Conservation (phyloP, 2,797 vertebrate genomes). For the Poeciliopsis gracilis region DNA sequence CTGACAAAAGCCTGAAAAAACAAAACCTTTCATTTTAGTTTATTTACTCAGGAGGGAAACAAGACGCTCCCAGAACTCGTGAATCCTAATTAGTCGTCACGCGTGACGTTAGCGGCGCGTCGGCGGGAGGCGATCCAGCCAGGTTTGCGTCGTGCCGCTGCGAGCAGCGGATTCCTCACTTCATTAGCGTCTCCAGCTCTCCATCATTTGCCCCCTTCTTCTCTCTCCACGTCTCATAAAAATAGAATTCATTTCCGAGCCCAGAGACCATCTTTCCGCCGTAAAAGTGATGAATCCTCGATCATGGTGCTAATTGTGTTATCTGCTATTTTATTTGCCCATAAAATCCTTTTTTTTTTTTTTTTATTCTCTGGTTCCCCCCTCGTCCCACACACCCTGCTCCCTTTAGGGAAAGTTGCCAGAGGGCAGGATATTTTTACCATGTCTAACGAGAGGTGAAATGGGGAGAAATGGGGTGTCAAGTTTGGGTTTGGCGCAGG, state of each 20-base stretch:
- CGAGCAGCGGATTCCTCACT: slow-evolving; percentile 33
- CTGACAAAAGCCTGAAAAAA: background rate
- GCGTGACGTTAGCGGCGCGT: slow-evolving; percentile 64
- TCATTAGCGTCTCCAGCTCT: slow-evolving; percentile 57
- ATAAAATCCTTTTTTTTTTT: slow-evolving; percentile 50
- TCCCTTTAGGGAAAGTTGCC: slow-evolving; percentile 38
- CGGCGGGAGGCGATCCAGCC: slow-evolving; percentile 45
- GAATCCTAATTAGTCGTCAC: slow-evolving; percentile 75
- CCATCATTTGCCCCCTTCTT: background rate
- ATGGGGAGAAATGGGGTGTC: slow-evolving; percentile 54
- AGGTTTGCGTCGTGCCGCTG: slow-evolving; percentile 25
- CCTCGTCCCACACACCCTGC: background rate
- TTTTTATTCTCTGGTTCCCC: background rate
- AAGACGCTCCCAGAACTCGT: slow-evolving; percentile 63
- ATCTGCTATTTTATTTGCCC: slow-evolving; percentile 63
- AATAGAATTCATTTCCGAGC: slow-evolving; percentile 55
- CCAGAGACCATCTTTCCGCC: slow-evolving; percentile 29
- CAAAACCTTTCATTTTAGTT: background rate
- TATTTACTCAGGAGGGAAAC: background rate
- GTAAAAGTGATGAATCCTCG: slow-evolving; percentile 60
- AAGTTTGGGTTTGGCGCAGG: slow-evolving; percentile 16
- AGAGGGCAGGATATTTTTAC: slow-evolving; percentile 39
- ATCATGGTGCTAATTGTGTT: slow-evolving; percentile 60
- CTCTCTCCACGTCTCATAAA: slow-evolving; percentile 39
- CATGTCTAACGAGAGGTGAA: slow-evolving; percentile 33